Percentiles rank a stretch among this genome's conserved stretches.
Evolutionary conservation across 2,797 vertebrate genomes (phyloP).

Genomic region (Enteromius viviparus): DNA sequence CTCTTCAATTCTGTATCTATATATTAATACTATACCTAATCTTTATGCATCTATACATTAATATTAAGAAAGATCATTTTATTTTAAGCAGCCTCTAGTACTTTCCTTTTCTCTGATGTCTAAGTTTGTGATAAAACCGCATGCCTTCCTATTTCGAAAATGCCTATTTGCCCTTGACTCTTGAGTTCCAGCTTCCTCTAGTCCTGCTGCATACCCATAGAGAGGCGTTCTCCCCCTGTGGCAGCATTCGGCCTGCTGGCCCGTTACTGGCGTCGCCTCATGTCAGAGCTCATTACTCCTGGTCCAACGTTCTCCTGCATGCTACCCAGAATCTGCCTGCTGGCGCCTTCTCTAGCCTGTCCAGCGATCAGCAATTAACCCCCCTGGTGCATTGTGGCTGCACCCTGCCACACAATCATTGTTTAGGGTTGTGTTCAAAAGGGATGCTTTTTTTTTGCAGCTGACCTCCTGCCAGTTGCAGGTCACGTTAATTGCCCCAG

Average conservation of each 20-base stretch:
- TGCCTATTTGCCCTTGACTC: neutral
- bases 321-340: constrained; percentile 32
- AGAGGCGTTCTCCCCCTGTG: constrained; percentile 3
- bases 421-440: constrained; percentile 35
- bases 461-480: constrained; percentile 34
- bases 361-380: constrained; percentile 49
- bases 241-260: neutral
- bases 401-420: constrained; percentile 25
- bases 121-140: neutral
- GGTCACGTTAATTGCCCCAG: constrained; percentile 50
- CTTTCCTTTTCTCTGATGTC: neutral
- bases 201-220: neutral
- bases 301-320: constrained; percentile 14
- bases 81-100: neutral
- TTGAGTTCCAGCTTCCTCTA: constrained; percentile 17
- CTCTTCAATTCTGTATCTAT: neutral
- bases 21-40: neutral
- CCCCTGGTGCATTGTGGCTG: constrained; percentile 17
- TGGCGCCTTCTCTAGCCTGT: constrained; percentile 25
- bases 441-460: constrained; percentile 1
- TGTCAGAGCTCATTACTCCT: constrained; percentile 45
- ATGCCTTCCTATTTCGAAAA: neutral
- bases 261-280: constrained; percentile 12
- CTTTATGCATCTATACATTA: neutral
- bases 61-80: neutral